Base-by-base conservation (phyloP, 2,888 invertebrate genomes). In the Calliphora vomitoria region DNA sequence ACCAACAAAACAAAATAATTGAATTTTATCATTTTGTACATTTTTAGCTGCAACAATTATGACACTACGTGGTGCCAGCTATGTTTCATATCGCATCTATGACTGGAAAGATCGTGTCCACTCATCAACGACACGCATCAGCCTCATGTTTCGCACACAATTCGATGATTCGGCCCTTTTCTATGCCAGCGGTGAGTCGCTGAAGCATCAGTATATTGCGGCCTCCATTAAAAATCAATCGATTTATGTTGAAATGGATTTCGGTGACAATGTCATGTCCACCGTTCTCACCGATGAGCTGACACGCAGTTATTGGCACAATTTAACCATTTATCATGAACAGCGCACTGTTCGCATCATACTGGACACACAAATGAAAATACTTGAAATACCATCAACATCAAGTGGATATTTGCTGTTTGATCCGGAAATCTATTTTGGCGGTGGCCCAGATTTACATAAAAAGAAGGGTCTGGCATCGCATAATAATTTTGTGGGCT, bases 401-500 rank as follows among this genome's bases (percentile, higher is more conserved):
- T 90, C 91, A 1, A 95, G 95, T 92, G 94, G 95, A 76, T 95
- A 97, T 92, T 95, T 98, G 87, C 97, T 98, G 90, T 97, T 98
- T 89, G 98, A 98, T 94, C 98, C 98, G 50, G 98, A 98, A 94
- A 97, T 98, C 89, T 98, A 98, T 93, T 97, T 98, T 89, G 97
- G 98, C 69, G 97, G 97, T 18, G 98, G 98, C 4, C 97, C 98
- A 2, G 97, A 97, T 92, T 93, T 97, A 86, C 95, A 97, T 91
- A 97, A 97, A 93, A 97, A 97, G 94, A 96, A 96, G 93, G 97
- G 98, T 71, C 94, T 97, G 89, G 96, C 95, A 91, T 98, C 96
- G 83, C 95, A 96, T 90, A 97, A 97, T 93, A 97, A 97, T 94
- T 98, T 98, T 92, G 97, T 97, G 90, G 98, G 99, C 35, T 97